These are phyloP conservation scores for Phoenicopterus ruber DNA, from an alignment of 2,113 vertebrate species.

Conservation along the genomic window DNA sequence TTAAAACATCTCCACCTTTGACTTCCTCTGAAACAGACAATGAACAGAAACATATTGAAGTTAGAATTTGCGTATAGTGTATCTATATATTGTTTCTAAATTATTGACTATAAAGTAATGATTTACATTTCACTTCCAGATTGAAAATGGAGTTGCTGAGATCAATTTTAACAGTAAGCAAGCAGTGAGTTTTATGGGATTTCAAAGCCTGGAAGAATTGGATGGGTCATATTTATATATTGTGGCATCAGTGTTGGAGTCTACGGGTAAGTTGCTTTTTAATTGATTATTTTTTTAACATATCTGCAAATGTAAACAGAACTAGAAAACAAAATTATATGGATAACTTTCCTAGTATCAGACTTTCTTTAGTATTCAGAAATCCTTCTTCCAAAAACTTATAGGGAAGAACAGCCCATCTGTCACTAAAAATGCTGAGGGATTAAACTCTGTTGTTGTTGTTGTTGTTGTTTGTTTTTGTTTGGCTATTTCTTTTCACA, in stretches of 20 bases:
- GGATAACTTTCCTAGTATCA: not conserved
- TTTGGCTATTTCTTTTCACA: not conserved
- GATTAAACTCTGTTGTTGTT: not conserved
- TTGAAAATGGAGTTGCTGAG: constrained; percentile 67
- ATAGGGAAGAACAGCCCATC: not conserved
- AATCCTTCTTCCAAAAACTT: not conserved
- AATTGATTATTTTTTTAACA: not conserved
- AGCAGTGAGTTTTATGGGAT: constrained; percentile 58
- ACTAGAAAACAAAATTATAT: not conserved
- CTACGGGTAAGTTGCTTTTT: constrained; percentile 56
- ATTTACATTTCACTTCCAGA: constrained; percentile 29
- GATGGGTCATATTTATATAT: constrained; percentile 72
- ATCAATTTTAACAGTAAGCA: constrained; percentile 68
- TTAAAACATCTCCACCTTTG: not conserved
- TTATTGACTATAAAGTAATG: not conserved
- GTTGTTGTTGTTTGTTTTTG: too few species aligned
- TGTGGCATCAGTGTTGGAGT: constrained; percentile 70
- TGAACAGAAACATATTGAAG: not conserved
- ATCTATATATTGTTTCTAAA: not conserved
- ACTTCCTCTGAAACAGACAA: not conserved
- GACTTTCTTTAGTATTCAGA: not conserved
- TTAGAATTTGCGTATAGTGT: not conserved
- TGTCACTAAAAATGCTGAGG: not conserved
- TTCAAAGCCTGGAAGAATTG: constrained; percentile 67
- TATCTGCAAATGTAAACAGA: not conserved